These are phyloP conservation scores for Pseudorasbora parva DNA, from an alignment of 2,113 vertebrate genomes.

Conservation along the genomic window DNA sequence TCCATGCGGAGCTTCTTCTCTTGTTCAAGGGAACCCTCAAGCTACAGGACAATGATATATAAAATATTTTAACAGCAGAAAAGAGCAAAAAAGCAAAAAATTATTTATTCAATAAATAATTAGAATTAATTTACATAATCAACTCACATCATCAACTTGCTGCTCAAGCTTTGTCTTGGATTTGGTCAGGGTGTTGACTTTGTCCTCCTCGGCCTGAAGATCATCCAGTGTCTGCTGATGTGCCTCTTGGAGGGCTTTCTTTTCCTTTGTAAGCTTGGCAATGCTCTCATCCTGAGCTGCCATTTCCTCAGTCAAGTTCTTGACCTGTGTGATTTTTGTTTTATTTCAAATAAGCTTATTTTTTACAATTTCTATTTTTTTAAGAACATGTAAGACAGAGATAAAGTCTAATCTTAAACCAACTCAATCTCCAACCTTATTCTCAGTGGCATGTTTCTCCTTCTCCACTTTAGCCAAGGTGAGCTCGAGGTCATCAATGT, in stretches of 20 bases:
- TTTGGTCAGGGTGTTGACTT: slow-evolving; percentile 60
- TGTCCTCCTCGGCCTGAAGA: slow-evolving; percentile 73
- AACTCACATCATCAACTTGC: slow-evolving; percentile 35
- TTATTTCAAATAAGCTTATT: slow-evolving; percentile 49
- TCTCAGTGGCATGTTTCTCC: slow-evolving; percentile 46
- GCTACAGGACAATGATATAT: neutral
- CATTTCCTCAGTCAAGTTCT: slow-evolving; percentile 49
- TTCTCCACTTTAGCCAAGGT: slow-evolving; percentile 61
- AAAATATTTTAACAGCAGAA: too few relatives aligned
- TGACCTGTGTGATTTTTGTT: slow-evolving; percentile 8
- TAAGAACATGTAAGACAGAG: too few relatives aligned
- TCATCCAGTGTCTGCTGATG: slow-evolving; percentile 68
- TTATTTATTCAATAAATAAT: too few relatives aligned
- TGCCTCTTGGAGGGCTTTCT: slow-evolving; percentile 64
- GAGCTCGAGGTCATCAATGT: slow-evolving; percentile 7
- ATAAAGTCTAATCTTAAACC: neutral
- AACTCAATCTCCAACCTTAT: slow-evolving; percentile 67
- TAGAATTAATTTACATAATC: neutral
- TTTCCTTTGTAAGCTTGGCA: slow-evolving; percentile 58
- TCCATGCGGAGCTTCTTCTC: slow-evolving; percentile 73
- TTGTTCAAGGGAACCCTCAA: slow-evolving; percentile 64
- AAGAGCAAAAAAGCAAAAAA: too few relatives aligned
- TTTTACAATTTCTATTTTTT: neutral
- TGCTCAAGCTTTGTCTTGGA: slow-evolving; percentile 62
- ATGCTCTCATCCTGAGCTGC: slow-evolving; percentile 47